phyloP scores from a whole-genome alignment of 2,888 invertebrate genomes.

The Cyclophora albipunctata region DNA sequence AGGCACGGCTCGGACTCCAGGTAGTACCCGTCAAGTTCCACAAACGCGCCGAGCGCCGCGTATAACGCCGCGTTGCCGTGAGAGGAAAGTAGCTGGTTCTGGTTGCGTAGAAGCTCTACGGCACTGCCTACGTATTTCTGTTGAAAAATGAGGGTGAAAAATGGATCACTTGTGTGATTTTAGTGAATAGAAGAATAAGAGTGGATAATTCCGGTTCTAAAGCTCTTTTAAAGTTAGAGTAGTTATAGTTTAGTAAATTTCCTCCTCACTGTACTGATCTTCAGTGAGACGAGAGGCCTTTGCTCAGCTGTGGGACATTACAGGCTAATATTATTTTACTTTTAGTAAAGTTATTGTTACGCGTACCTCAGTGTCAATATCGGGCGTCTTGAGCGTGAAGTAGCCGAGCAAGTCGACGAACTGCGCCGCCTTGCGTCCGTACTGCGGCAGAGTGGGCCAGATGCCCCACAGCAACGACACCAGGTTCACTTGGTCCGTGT shows the following conservation, averaged over 20 bases:
- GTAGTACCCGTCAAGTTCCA: slow-evolving; percentile 96
- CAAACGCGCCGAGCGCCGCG: slow-evolving; percentile 92
- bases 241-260: too few species aligned
- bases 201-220: too few species aligned
- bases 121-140: slow-evolving; percentile 91
- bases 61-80: slow-evolving; percentile 97
- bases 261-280: too few species aligned
- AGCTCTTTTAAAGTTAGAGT: too few species aligned
- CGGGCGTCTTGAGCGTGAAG: slow-evolving; percentile 90
- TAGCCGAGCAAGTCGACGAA: slow-evolving; percentile 97
- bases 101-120: slow-evolving; percentile 88
- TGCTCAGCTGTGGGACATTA: too few species aligned
- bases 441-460: slow-evolving; percentile 92
- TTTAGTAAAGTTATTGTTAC: too few species aligned
- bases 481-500: slow-evolving; percentile 84
- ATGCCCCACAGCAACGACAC: slow-evolving; percentile 91
- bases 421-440: slow-evolving; percentile 95
- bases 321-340: too few species aligned
- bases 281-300: too few species aligned
- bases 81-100: slow-evolving; percentile 90
- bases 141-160: not conserved
- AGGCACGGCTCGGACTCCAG: slow-evolving; percentile 97
- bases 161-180: not conserved
- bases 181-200: too few species aligned
- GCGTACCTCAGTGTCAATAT: slow-evolving; percentile 77